Base-by-base conservation (phyloP, 2,113 vertebrate species). In the Patagioenas fasciata region DNA sequence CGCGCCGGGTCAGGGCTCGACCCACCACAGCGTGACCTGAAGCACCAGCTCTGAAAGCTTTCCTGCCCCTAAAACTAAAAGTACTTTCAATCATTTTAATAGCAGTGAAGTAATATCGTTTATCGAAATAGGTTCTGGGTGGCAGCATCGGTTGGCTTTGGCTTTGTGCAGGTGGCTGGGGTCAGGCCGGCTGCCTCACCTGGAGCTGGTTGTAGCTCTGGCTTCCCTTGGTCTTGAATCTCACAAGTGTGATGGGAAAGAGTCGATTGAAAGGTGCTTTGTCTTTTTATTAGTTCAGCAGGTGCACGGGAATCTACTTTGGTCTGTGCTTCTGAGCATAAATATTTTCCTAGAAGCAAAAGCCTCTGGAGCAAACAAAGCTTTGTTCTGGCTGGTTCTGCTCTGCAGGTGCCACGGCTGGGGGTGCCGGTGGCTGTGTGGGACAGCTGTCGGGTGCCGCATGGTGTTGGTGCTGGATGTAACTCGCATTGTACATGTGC, bases 341-440 rank as follows among this genome's bases (percentile, higher is more conserved):
- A 72, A 13, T 29, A 3, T 88, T 86, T 71, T 61, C 29, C 42
- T 10, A 8, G 16, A 65, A 54, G 51, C 25, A 29, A 31, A 73
- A 85, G 25, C 11, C 13, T 32, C 10, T 6, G 4, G 58, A 58
- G 47, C 0, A 2, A 56, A 2, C 7, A 21, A 8, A 72, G 15
- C 0, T 1, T 48, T 17, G 31, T 81, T 56, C 34, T 89, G 70
- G 34, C 31, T 0, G 0, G 13, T 38, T 80, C 32, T 79, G 62
- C 17, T 32, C 12, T 0, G 1, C 31, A 11, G 42, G n/a, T 53
- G 54, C 48, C 0, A 0, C 17, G 61, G 66, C 56, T 48, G 38
- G 23, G 12, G 18, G 4, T 48, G 72, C 38, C 28, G 0, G 3
- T 36, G 5, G 36, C 72, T 29, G 58, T 3, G 0, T 15, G n/a